Conservation (phyloP, 1,140 invertebrate genomes). For the Nasonia longicornis region DNA sequence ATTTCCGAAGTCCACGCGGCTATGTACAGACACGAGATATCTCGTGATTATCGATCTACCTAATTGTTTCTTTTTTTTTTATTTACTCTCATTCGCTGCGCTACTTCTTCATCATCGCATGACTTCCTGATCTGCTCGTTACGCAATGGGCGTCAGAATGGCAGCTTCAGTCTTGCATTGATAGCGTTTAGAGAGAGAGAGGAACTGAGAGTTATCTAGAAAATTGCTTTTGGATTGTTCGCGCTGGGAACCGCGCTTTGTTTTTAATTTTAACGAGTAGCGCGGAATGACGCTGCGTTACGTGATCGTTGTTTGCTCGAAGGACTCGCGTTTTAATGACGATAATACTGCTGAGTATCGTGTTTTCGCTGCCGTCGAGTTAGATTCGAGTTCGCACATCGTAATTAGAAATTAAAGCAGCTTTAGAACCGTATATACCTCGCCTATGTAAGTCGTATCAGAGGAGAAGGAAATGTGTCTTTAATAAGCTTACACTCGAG, state of each 20-base stretch:
- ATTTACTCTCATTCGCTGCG: neutral
- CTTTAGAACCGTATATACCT: too few species aligned
- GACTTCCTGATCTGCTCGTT: constrained; percentile 24
- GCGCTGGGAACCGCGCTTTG: neutral
- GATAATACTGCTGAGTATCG: neutral
- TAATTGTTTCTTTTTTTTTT: neutral
- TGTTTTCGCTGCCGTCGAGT: neutral
- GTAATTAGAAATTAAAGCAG: neutral
- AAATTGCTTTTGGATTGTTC: constrained; percentile 14
- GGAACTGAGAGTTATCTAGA: neutral
- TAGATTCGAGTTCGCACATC: neutral
- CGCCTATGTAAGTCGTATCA: too few species aligned
- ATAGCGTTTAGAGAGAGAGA: neutral
- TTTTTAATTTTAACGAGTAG: neutral
- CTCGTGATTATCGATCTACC: constrained; percentile 18
- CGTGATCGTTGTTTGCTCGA: neutral
- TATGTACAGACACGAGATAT: constrained; percentile 7
- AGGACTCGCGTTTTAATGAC: neutral
- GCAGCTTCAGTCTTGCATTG: neutral
- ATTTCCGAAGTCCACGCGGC: neutral
- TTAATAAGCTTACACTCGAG: too few species aligned
- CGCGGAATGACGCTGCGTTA: neutral
- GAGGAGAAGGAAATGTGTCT: too few species aligned
- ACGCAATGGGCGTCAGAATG: neutral
- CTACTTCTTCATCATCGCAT: neutral